Evolutionary conservation across 2,113 vertebrate genomes (phyloP).

Genomic region (Ginglymostoma cirratum): DNA sequence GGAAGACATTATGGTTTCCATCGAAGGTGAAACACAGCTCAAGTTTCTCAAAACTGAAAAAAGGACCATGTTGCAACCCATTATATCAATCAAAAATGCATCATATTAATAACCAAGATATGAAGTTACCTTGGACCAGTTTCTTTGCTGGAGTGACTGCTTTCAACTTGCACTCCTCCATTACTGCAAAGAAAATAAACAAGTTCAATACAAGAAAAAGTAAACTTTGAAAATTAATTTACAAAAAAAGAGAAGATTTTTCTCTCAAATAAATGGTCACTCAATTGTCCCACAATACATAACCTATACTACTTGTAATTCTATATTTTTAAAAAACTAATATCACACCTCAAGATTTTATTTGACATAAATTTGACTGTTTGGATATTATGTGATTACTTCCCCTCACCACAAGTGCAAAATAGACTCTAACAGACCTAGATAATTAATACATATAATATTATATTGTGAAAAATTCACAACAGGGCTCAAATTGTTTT

Average conservation of each 20-base stretch:
- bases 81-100: background rate
- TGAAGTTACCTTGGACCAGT: conserved; percentile 77
- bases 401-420: too few species aligned
- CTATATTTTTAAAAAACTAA: background rate
- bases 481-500: background rate
- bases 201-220: fast-evolving
- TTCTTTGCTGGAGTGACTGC: conserved; percentile 66
- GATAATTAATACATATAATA: too few species aligned
- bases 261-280: background rate
- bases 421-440: too few species aligned
- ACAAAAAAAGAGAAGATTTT: background rate
- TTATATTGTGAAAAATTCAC: background rate
- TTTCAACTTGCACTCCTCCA: conserved; percentile 70
- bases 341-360: background rate
- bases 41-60: background rate
- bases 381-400: too few species aligned
- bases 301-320: background rate
- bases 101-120: background rate
- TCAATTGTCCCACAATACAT: background rate
- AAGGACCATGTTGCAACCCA: background rate
- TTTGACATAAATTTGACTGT: too few species aligned
- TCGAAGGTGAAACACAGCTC: background rate
- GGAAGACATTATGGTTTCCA: background rate
- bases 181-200: conserved; percentile 55
- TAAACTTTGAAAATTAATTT: background rate